Conservation (phyloP, 2,797 vertebrate species). For the Liasis olivaceus region DNA sequence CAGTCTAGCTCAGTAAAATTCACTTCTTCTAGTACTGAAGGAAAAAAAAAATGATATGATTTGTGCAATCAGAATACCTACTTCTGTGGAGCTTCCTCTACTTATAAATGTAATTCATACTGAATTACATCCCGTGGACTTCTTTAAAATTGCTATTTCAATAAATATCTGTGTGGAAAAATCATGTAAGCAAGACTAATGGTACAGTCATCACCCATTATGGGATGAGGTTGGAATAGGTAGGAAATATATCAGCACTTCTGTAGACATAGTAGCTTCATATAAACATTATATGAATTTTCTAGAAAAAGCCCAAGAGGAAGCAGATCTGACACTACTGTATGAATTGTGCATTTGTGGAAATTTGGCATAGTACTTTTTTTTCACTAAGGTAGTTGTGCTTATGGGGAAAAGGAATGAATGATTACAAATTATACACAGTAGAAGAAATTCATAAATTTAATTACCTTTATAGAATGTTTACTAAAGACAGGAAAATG, state of each 20-base stretch:
- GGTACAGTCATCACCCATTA: background rate
- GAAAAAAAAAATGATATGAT: background rate
- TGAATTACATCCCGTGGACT: background rate
- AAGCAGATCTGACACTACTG: background rate
- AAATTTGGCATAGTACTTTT: background rate
- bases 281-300: background rate
- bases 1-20: background rate
- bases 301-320: background rate
- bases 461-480: background rate
- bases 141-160: background rate
- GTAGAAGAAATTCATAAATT: background rate
- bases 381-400: background rate
- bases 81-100: background rate
- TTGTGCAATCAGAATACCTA: background rate
- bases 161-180: background rate
- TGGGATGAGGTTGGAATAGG: background rate
- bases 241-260: background rate
- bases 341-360: background rate
- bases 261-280: background rate
- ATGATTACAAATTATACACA: background rate
- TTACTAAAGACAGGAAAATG: background rate
- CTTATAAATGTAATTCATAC: background rate
- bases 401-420: background rate
- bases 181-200: background rate
- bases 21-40: background rate